A percentile compares a stretch with the other conserved stretches of the same genome.
phyloP scores from a whole-genome alignment of 1,140 invertebrate species.

The Pseudomyrmex sp. region DNA sequence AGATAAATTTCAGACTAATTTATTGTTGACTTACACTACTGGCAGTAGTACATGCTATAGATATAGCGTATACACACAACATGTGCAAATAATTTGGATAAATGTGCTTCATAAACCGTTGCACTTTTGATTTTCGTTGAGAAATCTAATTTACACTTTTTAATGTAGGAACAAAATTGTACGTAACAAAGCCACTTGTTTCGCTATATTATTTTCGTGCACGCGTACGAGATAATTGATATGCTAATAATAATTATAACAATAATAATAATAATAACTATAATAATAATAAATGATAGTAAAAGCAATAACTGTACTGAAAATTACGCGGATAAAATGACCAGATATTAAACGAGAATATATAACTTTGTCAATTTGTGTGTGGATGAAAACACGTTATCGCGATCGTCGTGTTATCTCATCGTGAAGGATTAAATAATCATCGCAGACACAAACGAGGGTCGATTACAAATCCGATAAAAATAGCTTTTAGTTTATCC shows the following conservation, averaged over 20 bases:
- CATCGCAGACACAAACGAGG: constrained; percentile 26
- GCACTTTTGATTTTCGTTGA: constrained; percentile 52
- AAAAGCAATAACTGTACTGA: neutral
- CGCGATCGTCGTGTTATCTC: constrained; percentile 15
- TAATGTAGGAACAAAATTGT: constrained; percentile 22
- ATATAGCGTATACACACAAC: constrained; percentile 30
- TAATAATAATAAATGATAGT: neutral
- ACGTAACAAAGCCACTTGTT: constrained; percentile 10
- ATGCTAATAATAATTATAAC: neutral
- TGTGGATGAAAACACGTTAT: constrained; percentile 23
- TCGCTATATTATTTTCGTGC: neutral
- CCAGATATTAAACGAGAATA: neutral
- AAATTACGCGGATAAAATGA: constrained; percentile 12
- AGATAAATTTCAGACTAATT: neutral
- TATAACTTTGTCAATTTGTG: neutral
- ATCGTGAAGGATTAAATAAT: constrained; percentile 50
- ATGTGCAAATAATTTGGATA: constrained; percentile 69
- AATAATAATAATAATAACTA: neutral
- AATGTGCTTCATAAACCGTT: constrained; percentile 71
- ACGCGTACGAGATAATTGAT: no score
- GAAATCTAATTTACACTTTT: constrained; percentile 37
- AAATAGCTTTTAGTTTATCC: constrained; percentile 55
- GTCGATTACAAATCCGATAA: constrained; percentile 43
- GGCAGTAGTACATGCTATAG: constrained; percentile 11
- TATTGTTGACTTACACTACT: constrained; percentile 45